These are phyloP conservation scores for Onychorhynchus coronatus DNA, from an alignment of 2,113 vertebrate genomes.

Conservation along the genomic window DNA sequence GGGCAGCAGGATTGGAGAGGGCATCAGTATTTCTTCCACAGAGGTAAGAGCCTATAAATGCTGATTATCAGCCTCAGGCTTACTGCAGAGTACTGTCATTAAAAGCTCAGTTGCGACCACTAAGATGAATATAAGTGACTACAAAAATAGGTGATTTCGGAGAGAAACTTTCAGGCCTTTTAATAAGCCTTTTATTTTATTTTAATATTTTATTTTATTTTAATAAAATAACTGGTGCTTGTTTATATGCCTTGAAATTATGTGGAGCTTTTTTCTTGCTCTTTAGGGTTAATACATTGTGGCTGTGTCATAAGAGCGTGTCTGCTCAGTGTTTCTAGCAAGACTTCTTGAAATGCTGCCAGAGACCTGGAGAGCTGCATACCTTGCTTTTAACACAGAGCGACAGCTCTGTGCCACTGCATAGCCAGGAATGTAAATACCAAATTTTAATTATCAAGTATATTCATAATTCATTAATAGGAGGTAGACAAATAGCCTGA, in stretches of 20 bases:
- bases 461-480: slow-evolving; percentile 49
- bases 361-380: neutral
- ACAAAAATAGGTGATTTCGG: neutral
- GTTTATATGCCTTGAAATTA: neutral
- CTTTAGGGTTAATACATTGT: neutral
- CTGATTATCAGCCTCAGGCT: neutral
- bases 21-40: neutral
- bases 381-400: neutral
- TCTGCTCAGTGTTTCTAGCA: slow-evolving; percentile 26
- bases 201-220: no score
- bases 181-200: no score
- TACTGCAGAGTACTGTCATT: neutral
- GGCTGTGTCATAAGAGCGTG: neutral
- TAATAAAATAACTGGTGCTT: neutral
- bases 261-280: neutral
- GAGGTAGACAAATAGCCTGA: neutral
- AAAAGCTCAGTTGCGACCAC: neutral
- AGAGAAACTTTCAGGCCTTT: neutral
- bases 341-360: slow-evolving; percentile 30
- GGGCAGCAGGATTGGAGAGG: neutral
- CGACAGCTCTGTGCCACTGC: neutral
- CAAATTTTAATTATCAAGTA: slow-evolving; percentile 26
- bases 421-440: neutral
- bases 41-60: neutral
- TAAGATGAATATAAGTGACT: neutral